Conservation (phyloP, 2,888 invertebrate species). For the Netelia melanura region DNA sequence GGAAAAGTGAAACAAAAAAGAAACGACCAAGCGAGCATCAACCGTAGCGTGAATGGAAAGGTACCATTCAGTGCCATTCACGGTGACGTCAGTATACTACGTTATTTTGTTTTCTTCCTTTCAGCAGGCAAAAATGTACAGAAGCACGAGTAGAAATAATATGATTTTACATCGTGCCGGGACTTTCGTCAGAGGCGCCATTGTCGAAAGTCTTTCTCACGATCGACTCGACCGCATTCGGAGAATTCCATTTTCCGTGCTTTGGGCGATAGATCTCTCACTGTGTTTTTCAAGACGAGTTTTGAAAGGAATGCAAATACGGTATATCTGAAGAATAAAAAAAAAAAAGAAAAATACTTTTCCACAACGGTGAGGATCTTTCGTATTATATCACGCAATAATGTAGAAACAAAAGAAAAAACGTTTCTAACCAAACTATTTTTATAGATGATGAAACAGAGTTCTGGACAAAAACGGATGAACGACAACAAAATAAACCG, state of each 20-base stretch:
- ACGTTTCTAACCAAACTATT: too few relatives aligned
- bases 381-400: too few relatives aligned
- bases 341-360: too few relatives aligned
- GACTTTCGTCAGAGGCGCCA: background rate
- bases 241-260: background rate
- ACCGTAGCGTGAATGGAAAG: slow-evolving; percentile 64
- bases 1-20: slow-evolving; percentile 28
- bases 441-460: too few relatives aligned
- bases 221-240: background rate
- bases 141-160: slow-evolving; percentile 48
- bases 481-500: too few relatives aligned
- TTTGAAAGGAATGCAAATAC: too few relatives aligned
- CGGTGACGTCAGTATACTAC: slow-evolving; percentile 61
- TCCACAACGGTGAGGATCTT: too few relatives aligned
- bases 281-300: too few relatives aligned
- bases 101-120: slow-evolving; percentile 34
- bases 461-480: too few relatives aligned
- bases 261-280: background rate
- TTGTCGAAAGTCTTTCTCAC: slow-evolving; percentile 4
- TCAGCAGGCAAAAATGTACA: background rate
- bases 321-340: too few relatives aligned
- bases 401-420: too few relatives aligned
- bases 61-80: slow-evolving; percentile 68
- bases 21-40: slow-evolving; percentile 14
- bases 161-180: slow-evolving; percentile 9